These are phyloP conservation scores for Dromas ardeola DNA, from an alignment of 2,113 vertebrate species.

Conservation along the genomic window DNA sequence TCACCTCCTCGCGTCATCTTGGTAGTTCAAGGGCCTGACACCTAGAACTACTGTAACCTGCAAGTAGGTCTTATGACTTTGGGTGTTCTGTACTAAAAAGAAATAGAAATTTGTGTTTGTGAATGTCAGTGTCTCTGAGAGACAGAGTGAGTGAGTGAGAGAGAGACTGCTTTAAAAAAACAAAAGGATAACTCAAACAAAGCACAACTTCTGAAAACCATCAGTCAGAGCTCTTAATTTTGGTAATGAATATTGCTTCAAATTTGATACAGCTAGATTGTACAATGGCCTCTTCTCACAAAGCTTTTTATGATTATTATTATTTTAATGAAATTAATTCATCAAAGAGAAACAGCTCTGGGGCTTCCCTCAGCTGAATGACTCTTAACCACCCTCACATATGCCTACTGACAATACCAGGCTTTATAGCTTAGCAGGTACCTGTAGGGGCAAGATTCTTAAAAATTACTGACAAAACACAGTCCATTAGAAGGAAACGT, in stretches of 20 bases:
- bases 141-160: background rate
- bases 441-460: background rate
- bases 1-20: background rate
- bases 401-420: background rate
- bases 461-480: background rate
- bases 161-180: background rate
- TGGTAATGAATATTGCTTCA: background rate
- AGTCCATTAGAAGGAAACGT: background rate
- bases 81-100: background rate
- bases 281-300: background rate
- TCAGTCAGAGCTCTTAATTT: background rate
- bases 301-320: background rate
- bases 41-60: background rate
- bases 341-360: background rate
- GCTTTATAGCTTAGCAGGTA: background rate
- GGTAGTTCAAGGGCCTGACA: background rate
- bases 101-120: background rate
- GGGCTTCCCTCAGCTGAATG: background rate
- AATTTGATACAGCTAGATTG: background rate
- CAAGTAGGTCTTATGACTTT: background rate
- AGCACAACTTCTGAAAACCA: background rate
- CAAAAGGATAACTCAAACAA: background rate
- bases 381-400: background rate
- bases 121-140: background rate
- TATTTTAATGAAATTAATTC: background rate